phyloP scores from a whole-genome alignment of 2,113 vertebrate species.

The Leptocoma aspasia region DNA sequence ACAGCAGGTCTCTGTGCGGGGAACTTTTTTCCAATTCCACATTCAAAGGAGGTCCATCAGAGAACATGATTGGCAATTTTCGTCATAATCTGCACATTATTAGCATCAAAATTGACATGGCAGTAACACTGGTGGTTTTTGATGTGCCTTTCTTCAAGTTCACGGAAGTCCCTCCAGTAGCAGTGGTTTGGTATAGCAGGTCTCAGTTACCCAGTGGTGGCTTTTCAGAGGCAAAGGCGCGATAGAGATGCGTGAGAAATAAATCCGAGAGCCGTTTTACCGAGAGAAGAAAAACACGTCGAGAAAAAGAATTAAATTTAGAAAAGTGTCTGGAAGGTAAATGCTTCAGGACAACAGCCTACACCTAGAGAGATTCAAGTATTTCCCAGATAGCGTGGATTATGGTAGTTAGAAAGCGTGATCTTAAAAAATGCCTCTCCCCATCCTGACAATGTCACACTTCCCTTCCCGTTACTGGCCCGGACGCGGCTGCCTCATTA shows the following conservation, averaged over 20 bases:
- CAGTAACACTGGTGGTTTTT: slow-evolving; percentile 87
- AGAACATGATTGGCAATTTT: slow-evolving; percentile 99
- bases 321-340: slow-evolving; percentile 51
- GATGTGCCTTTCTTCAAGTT: slow-evolving; percentile 89
- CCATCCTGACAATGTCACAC: background rate
- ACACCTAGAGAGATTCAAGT: slow-evolving; percentile 78
- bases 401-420: slow-evolving; percentile 36
- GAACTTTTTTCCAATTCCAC: slow-evolving; percentile 94
- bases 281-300: background rate
- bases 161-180: slow-evolving; percentile 86
- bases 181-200: slow-evolving; percentile 70
- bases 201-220: slow-evolving; percentile 74
- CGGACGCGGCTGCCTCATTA: background rate
- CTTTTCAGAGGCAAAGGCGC: slow-evolving; percentile 68
- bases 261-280: slow-evolving; percentile 51
- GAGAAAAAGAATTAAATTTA: slow-evolving; percentile 22
- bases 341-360: slow-evolving; percentile 40
- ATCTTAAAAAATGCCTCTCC: slow-evolving; percentile 39
- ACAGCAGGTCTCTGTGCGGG: slow-evolving; percentile 98
- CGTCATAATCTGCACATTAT: slow-evolving; percentile 99
- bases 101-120: slow-evolving; percentile 98
- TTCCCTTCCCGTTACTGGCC: background rate
- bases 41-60: slow-evolving; percentile 99
- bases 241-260: slow-evolving; percentile 60
- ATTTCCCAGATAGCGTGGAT: slow-evolving; percentile 74